Evolutionary conservation across 37 sponge, comb jelly and placozoan genomes (phyloP).

Genomic region (Bolinopsis microptera): DNA sequence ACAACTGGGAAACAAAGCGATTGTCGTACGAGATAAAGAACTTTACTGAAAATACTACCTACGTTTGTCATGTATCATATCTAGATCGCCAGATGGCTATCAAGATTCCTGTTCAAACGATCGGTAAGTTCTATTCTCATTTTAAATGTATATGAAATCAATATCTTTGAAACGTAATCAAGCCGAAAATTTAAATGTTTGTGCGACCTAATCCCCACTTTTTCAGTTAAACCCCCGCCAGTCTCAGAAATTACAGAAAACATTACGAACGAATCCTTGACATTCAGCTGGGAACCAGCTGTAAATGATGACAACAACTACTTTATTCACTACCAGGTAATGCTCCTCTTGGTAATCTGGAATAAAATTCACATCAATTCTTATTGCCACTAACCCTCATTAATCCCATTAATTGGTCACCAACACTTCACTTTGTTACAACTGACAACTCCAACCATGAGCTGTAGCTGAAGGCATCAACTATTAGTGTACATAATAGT

Average conservation of each 20-base stretch:
- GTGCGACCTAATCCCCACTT: too few relatives aligned
- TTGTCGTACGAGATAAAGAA: background rate
- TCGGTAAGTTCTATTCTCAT: too few relatives aligned
- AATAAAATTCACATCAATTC: too few relatives aligned
- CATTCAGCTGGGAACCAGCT: background rate
- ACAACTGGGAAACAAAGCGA: constrained; percentile 42
- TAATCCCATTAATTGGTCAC: too few relatives aligned
- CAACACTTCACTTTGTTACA: too few relatives aligned
- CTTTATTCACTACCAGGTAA: constrained; percentile 12
- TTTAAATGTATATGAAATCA: background rate
- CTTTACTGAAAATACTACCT: background rate
- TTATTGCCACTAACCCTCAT: too few relatives aligned
- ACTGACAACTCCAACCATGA: too few relatives aligned
- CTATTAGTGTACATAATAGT: too few relatives aligned
- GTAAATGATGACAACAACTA: background rate
- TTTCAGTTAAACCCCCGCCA: background rate
- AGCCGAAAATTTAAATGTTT: too few relatives aligned
- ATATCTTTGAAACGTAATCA: background rate
- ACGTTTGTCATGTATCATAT: constrained; percentile 25
- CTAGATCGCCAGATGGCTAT: background rate
- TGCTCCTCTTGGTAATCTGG: too few relatives aligned
- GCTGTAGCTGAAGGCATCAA: too few relatives aligned
- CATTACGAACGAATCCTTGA: background rate
- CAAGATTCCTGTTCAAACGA: background rate
- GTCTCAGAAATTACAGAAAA: background rate